phyloP scores from a whole-genome alignment of 2,797 vertebrate genomes.

The Enteromius thamalakanensis region DNA sequence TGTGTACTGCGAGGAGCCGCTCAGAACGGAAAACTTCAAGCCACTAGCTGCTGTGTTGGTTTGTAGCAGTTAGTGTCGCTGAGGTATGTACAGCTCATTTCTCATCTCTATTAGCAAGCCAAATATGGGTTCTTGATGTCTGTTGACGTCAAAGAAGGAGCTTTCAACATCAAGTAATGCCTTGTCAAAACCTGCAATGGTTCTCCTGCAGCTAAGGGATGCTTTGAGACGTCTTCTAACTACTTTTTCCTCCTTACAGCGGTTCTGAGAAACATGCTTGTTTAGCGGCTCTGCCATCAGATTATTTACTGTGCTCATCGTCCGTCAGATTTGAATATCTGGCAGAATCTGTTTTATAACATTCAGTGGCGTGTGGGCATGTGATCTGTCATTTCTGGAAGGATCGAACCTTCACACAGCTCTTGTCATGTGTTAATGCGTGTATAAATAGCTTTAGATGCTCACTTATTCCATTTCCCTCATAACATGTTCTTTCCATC shows the following conservation, averaged over 20 bases:
- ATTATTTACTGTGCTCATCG: background rate
- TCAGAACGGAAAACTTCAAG: constrained; percentile 51
- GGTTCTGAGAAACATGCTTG: background rate
- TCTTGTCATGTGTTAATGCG: background rate
- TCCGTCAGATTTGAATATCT: constrained; percentile 24
- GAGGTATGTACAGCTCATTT: constrained; percentile 52
- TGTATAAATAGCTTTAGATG: constrained; percentile 34
- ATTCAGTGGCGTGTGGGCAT: constrained; percentile 25
- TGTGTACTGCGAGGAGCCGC: constrained; percentile 52
- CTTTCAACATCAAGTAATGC: background rate
- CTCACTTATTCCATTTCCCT: constrained; percentile 20
- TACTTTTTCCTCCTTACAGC: background rate
- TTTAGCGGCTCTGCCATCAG: constrained; percentile 3
- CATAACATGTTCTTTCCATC: constrained; percentile 44
- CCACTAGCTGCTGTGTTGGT: constrained; percentile 52
- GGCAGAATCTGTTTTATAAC: constrained; percentile 13
- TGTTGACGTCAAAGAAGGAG: background rate
- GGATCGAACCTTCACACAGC: background rate
- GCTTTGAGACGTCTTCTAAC: background rate
- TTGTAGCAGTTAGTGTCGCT: constrained; percentile 24
- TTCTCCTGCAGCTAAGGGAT: background rate
- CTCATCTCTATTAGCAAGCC: background rate
- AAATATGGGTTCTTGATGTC: constrained; percentile 3
- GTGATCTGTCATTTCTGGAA: constrained; percentile 15
- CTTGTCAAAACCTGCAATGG: background rate